Evolutionary conservation across 2,113 vertebrate species (phyloP).

Genomic region (Vulpes ferrilata): DNA sequence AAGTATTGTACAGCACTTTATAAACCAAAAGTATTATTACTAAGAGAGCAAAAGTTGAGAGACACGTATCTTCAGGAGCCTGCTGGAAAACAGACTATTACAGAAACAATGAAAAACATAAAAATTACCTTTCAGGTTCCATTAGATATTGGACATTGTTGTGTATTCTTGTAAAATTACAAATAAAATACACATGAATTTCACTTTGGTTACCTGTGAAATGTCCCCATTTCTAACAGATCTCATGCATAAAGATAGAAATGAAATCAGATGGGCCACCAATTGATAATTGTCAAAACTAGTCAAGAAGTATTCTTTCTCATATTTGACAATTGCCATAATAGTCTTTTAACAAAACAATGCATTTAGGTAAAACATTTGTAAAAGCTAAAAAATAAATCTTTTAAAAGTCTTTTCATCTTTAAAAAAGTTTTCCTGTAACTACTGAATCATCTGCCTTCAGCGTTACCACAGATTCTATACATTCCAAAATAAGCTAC

Average conservation of each 20-base stretch:
- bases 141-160: neutral
- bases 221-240: conserved; percentile 26
- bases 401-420: neutral
- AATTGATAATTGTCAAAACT: conserved; percentile 40
- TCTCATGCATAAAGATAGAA: neutral
- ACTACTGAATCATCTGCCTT: conserved; percentile 30
- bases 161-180: conserved; percentile 18
- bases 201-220: neutral
- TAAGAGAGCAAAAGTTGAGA: conserved; percentile 27
- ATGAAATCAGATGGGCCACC: neutral
- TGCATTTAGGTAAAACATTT: neutral
- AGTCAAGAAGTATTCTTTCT: neutral
- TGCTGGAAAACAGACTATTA: neutral
- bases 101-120: conserved; percentile 14
- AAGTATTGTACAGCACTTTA: neutral
- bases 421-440: neutral
- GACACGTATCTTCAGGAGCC: neutral
- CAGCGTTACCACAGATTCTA: neutral
- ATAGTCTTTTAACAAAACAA: conserved; percentile 24
- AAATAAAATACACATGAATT: conserved; percentile 14
- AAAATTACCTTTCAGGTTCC: conserved; percentile 43
- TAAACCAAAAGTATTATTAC: conserved; percentile 47
- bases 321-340: neutral
- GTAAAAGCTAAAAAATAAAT: neutral
- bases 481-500: conserved; percentile 13